Base-by-base conservation (phyloP, 2,797 vertebrate genomes). In the Limosa lapponica region DNA sequence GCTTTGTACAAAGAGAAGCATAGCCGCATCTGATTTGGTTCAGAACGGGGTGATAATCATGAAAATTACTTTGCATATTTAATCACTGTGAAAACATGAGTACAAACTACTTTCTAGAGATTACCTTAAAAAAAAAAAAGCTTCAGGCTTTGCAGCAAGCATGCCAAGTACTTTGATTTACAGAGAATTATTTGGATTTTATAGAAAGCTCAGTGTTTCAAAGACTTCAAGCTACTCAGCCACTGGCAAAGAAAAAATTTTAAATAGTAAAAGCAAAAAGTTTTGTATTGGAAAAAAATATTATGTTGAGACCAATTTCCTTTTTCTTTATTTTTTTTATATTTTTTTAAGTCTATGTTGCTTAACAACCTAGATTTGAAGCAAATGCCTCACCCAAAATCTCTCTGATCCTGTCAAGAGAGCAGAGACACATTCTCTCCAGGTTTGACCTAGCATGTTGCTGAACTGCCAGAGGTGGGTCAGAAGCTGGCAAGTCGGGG, bases 1-100 rank as follows among this genome's bases (percentile, higher is more conserved):
- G 97, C 97, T 98, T 97, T 98, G 97, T 97, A 98, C 97, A 98
- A 98, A 98, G 98, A 97, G 96, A 98, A 97, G 97, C 97, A 97
- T 97, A 97, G 96, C 97, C n/a, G 97, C 97, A 98, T 98, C 98
- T 98, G 98, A 98, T 98, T 98, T 98, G 97, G 98, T 98, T 98
- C 98, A 98, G 98, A 98, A 98, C 93, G 51, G 97, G 92, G 97
- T 97, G 98, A 98, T 98, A 98, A 98, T 99, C 98, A 97, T 95
- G 97, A 97, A 98, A 98, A 98, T 98, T 98, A 98, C 98, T 99
- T 99, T 99, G 98, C 98, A 99, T 99, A 99, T 99, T 99, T 98
- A 99, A 98, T 99, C 98, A 98, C 97, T 98, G 98, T 98, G 97
- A 98, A 98, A 98, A 98, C 97, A 98, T 91, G 96, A 97, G 97